Evolutionary conservation across 2,797 vertebrate genomes (phyloP).

Genomic region (Pangasius macronema): DNA sequence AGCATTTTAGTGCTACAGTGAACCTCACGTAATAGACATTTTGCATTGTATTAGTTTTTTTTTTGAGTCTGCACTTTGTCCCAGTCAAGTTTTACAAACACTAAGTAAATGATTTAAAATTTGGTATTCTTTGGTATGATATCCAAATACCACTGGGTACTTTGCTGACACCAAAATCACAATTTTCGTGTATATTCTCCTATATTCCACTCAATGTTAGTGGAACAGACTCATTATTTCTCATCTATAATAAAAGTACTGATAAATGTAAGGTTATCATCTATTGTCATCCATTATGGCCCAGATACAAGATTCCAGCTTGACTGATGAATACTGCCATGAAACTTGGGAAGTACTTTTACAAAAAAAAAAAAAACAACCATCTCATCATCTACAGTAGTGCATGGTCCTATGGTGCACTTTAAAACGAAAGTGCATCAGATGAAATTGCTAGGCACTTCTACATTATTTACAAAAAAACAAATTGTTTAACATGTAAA

Average conservation of each 20-base stretch:
- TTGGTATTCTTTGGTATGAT: slow-evolving; percentile 37
- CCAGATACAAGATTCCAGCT: not conserved
- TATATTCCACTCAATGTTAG: not conserved
- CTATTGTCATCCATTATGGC: not conserved
- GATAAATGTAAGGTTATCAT: not conserved
- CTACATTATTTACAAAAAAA: slow-evolving; percentile 35
- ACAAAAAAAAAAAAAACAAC: no score
- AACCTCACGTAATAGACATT: not conserved
- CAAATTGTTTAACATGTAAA: not conserved
- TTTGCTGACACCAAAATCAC: not conserved
- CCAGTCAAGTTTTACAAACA: not conserved
- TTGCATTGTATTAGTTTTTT: not conserved
- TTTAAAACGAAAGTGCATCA: not conserved
- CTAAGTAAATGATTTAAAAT: not conserved
- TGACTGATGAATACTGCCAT: not conserved
- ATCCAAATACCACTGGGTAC: slow-evolving; percentile 6
- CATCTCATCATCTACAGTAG: not conserved
- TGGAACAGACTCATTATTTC: not conserved
- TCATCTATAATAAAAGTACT: not conserved
- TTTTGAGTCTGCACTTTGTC: not conserved
- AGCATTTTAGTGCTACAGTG: slow-evolving; percentile 2
- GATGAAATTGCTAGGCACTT: slow-evolving; percentile 41
- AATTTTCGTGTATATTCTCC: not conserved
- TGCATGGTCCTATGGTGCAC: not conserved
- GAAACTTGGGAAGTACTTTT: no score